Evolutionary conservation across 2,797 vertebrate genomes (phyloP), one percentile per base, ranked within the genome.

Genomic region (Falco peregrinus): DNA sequence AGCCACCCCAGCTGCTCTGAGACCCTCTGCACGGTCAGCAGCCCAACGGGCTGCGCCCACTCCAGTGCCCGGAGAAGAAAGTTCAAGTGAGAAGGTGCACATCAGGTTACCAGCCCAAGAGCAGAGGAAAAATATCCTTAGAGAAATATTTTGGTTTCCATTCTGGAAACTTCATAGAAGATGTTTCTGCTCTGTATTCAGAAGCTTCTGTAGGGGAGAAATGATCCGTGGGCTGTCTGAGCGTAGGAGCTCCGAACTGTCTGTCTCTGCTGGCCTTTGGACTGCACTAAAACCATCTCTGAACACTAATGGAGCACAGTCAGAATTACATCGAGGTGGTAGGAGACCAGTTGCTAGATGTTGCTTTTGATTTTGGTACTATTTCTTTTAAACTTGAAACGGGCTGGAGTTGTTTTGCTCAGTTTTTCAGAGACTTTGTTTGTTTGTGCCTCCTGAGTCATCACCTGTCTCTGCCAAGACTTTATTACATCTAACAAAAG

Each of bases 61-160:
- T 2, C 16, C 64, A 80, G 64, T 13, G 6, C 50, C 81, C 2
- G 0, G 82, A 87, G 71, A 83, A 68, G 60, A 71, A 84, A 90
- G 75, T 75, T 94, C 86, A 83, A 90, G 71, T 3, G 7, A 68
- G 71, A 95, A 87, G 91, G 75, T 95, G 84, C 89, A 93, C 91
- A 77, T 84, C 75, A 86, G 81, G 78, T 87, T 94, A 92, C 86
- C 43, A 78, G n/a, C 53, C 53, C 48, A 71, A 89, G 57, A 61
- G 60, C 3, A 87, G 78, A 81, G 65, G 91, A 91, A 94, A 96
- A 96, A 87, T 84, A 94, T 89, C 53, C 75, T 83, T 73, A 83
- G 84, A 90, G 59, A 93, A 96, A 95, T 96, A 81, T 96, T 96
- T 96, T 97, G 28, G 10, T 96, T 97, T 97, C 94, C 96, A 81